A percentile compares a stretch with the other conserved stretches of the same genome.
phyloP scores from a whole-genome alignment of 1,140 invertebrate genomes.

The Achatina immaculata region DNA sequence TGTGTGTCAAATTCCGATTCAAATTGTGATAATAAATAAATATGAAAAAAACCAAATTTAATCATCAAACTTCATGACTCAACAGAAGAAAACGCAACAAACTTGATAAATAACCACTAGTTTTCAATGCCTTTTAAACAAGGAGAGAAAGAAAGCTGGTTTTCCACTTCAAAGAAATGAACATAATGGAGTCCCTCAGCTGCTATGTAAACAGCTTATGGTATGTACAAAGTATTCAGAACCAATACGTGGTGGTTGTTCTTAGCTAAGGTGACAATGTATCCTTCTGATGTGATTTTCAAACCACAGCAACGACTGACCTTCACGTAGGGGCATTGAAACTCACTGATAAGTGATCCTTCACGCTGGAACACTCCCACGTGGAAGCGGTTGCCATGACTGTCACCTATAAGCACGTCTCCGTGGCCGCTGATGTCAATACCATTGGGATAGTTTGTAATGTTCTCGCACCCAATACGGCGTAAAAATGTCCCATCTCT shows the following conservation, averaged over 20 bases:
- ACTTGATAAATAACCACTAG: no score
- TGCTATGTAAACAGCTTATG: no score
- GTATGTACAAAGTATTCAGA: conserved; percentile 92
- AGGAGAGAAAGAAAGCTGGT: no score
- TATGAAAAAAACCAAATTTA: no score
- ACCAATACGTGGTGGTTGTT: conserved; percentile 98
- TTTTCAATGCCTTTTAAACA: no score
- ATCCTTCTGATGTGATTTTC: conserved; percentile 96
- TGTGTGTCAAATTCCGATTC: no score
- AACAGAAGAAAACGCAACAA: no score
- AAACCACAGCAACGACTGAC: conserved; percentile 96
- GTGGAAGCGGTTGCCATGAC: conserved; percentile 96
- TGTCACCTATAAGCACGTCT: conserved; percentile 95
- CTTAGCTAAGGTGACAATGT: conserved; percentile 96
- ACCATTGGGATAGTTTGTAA: conserved; percentile 97
- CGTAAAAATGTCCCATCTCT: conserved; percentile 91
- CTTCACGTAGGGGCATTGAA: conserved; percentile 96
- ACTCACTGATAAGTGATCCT: conserved; percentile 89
- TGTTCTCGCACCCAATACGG: conserved; percentile 92
- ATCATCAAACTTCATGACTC: no score
- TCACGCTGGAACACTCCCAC: conserved; percentile 91
- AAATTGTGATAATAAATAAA: no score
- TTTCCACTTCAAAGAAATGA: no score
- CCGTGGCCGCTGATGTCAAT: conserved; percentile 97
- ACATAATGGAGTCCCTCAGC: no score